phyloP scores from a whole-genome alignment of 2,888 invertebrate species.

The Lingula anatina region DNA sequence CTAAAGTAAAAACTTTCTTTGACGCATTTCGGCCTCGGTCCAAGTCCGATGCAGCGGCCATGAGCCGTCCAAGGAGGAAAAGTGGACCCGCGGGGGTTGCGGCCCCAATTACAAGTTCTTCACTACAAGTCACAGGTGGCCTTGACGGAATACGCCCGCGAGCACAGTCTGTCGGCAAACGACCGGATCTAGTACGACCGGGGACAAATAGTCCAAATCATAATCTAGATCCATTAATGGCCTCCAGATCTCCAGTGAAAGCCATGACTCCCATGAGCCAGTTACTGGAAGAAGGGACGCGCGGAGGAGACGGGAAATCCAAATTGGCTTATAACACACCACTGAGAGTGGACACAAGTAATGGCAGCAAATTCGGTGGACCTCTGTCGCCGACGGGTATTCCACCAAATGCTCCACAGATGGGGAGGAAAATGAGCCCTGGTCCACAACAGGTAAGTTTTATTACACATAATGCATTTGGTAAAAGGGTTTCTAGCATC shows the following conservation, averaged over 20 bases:
- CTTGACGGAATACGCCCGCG: neutral
- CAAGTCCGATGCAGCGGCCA: slow-evolving; percentile 43
- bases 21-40: slow-evolving; percentile 41
- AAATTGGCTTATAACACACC: too few relatives aligned
- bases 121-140: neutral
- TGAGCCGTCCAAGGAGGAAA: slow-evolving; percentile 14
- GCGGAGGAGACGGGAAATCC: slow-evolving; percentile 19
- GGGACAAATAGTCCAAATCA: neutral
- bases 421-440: too few relatives aligned
- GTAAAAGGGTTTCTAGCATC: too few relatives aligned
- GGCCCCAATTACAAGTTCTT: neutral
- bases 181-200: too few relatives aligned
- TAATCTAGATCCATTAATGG: neutral
- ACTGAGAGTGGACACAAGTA: too few relatives aligned
- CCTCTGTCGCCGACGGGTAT: too few relatives aligned
- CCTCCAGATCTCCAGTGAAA: neutral
- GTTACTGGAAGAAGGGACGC: slow-evolving; percentile 35
- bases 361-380: too few relatives aligned
- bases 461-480: too few relatives aligned
- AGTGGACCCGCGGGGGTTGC: slow-evolving; percentile 1
- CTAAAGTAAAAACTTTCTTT: slow-evolving; percentile 41
- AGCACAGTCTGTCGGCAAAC: neutral
- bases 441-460: too few relatives aligned
- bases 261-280: slow-evolving; percentile 39
- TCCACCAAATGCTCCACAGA: too few relatives aligned